phyloP scores from a whole-genome alignment of 2,797 vertebrate genomes.

The Artibeus lituratus region DNA sequence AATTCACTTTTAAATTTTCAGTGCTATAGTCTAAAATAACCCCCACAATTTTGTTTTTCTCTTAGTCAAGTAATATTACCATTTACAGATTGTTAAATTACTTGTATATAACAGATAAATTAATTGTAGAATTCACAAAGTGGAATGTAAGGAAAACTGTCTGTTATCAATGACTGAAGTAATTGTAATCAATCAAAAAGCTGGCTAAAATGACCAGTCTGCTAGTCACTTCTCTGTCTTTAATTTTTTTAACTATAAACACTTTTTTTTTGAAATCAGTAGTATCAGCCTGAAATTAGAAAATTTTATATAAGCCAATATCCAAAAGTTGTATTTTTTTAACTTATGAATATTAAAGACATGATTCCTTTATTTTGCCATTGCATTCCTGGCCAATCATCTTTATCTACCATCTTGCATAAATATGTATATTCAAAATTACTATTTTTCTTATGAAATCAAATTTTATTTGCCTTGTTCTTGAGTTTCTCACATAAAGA shows the following conservation, averaged over 20 bases:
- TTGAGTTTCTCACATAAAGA: background rate
- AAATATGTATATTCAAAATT: background rate
- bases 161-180: background rate
- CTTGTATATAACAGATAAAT: background rate
- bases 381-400: background rate
- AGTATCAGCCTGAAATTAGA: background rate
- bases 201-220: background rate
- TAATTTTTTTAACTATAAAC: background rate
- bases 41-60: constrained; percentile 19
- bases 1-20: background rate
- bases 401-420: background rate
- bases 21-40: background rate
- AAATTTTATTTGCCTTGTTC: background rate
- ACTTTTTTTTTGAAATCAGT: background rate
- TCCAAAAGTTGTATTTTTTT: background rate
- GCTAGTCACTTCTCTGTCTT: background rate
- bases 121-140: background rate
- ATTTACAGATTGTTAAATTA: background rate
- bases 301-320: background rate
- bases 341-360: background rate
- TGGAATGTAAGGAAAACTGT: background rate
- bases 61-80: background rate
- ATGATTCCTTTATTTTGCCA: background rate
- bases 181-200: background rate
- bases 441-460: background rate